Percentiles rank a stretch among this genome's conserved stretches.
phyloP scores from a whole-genome alignment of 1,140 invertebrate genomes.

The Chelonus insularis region DNA sequence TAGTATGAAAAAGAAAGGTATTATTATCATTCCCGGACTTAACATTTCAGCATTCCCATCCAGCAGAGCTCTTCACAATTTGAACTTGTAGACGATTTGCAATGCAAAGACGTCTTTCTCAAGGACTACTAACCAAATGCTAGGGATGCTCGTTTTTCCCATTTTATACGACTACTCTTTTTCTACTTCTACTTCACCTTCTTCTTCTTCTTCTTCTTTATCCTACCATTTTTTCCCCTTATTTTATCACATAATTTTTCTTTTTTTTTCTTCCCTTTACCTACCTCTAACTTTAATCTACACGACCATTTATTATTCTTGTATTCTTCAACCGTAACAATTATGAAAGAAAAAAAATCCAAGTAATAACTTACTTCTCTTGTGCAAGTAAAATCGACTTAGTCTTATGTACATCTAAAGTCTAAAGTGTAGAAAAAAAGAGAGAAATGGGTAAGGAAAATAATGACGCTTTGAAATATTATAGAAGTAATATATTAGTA shows the following conservation, averaged over 20 bases:
- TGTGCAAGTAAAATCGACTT: background rate
- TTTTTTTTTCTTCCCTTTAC: background rate
- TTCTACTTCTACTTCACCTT: background rate
- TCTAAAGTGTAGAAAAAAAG: background rate
- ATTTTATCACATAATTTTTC: conserved; percentile 1
- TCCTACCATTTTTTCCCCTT: background rate
- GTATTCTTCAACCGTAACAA: background rate
- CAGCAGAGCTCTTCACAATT: conserved; percentile 27
- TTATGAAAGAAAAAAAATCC: background rate
- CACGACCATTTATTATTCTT: conserved; percentile 3
- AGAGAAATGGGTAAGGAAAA: background rate
- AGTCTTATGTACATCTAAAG: background rate
- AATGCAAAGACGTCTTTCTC: conserved; percentile 33
- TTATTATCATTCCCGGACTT: conserved; percentile 31
- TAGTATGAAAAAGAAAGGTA: conserved; percentile 3
- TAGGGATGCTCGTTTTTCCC: conserved; percentile 5
- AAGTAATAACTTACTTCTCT: background rate
- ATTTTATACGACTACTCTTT: background rate
- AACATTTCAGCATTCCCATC: conserved; percentile 18
- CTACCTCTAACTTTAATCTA: background rate
- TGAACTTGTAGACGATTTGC: conserved; percentile 32
- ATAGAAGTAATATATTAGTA: background rate
- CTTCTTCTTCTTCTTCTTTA: background rate
- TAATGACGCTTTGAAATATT: background rate
- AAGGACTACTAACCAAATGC: conserved; percentile 4